phyloP scores from a whole-genome alignment of 2,888 invertebrate genomes.

The Physocephala rufipes region DNA sequence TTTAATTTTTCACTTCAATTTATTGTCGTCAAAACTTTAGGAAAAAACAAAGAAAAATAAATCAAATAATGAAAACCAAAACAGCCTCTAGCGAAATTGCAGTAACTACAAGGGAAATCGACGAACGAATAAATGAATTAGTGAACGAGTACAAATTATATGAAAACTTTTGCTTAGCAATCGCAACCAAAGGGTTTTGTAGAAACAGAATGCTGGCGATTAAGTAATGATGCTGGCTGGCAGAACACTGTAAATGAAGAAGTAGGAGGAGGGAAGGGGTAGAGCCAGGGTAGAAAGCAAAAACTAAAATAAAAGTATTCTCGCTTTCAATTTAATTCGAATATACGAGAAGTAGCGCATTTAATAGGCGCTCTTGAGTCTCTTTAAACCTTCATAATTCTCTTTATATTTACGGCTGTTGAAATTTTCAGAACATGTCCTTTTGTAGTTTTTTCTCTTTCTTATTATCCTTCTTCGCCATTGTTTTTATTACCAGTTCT shows the following conservation, averaged over 20 bases:
- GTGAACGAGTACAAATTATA: background rate
- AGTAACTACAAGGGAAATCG: background rate
- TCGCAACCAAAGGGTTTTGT: slow-evolving; percentile 1
- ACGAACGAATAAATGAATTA: background rate
- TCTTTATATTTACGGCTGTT: too few species aligned
- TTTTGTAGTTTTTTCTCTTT: too few species aligned
- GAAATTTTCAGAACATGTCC: background rate
- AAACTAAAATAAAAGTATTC: background rate
- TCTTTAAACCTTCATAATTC: too few species aligned
- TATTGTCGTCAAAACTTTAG: slow-evolving; percentile 1
- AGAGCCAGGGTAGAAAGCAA: background rate
- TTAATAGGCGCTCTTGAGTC: background rate
- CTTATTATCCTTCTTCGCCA: too few species aligned
- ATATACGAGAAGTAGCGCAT: background rate
- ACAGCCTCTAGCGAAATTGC: background rate
- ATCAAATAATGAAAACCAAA: slow-evolving; percentile 8
- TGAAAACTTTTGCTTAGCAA: slow-evolving; percentile 9
- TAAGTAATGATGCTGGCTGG: background rate
- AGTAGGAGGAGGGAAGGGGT: too few species aligned
- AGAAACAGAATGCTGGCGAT: background rate
- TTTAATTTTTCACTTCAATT: slow-evolving; percentile 15
- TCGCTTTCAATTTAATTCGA: background rate
- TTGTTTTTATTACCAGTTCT: too few species aligned
- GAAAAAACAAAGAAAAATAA: background rate
- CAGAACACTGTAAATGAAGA: background rate